These are phyloP conservation scores for Poecilus cupreus DNA, from an alignment of 2,888 invertebrate species.

Conservation along the genomic window DNA sequence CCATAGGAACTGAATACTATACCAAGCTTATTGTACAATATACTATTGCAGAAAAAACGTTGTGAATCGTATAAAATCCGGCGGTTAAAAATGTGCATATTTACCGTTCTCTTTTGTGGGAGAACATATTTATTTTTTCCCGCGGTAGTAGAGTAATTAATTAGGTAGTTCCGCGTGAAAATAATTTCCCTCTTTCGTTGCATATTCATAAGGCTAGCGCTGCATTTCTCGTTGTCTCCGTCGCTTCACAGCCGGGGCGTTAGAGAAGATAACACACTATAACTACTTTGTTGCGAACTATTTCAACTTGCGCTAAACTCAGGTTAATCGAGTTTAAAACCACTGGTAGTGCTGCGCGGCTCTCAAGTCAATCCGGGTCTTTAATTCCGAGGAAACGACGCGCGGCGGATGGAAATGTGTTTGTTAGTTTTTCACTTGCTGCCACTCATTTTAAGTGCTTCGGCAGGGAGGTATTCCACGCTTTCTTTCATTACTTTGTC, in stretches of 20 bases:
- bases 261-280: not conserved
- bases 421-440: not conserved
- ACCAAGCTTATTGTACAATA: not conserved
- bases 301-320: not conserved
- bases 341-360: not conserved
- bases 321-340: slow-evolving; percentile 8
- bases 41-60: not conserved
- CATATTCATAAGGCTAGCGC: slow-evolving; percentile 11
- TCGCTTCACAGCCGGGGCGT: not conserved
- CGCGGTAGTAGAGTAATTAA: slow-evolving; percentile 17
- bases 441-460: not conserved
- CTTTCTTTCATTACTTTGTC: no score
- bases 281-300: slow-evolving; percentile 8
- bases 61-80: not conserved
- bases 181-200: slow-evolving; percentile 33
- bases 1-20: no score
- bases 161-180: slow-evolving; percentile 23
- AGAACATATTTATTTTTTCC: slow-evolving; percentile 2
- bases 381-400: not conserved
- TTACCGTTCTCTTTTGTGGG: not conserved
- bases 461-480: no score
- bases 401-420: not conserved
- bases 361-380: not conserved
- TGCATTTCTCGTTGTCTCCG: not conserved
- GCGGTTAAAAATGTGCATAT: slow-evolving; percentile 2